Conservation (phyloP, 2,113 vertebrate species). For the Phylloscopus trochiloides region DNA sequence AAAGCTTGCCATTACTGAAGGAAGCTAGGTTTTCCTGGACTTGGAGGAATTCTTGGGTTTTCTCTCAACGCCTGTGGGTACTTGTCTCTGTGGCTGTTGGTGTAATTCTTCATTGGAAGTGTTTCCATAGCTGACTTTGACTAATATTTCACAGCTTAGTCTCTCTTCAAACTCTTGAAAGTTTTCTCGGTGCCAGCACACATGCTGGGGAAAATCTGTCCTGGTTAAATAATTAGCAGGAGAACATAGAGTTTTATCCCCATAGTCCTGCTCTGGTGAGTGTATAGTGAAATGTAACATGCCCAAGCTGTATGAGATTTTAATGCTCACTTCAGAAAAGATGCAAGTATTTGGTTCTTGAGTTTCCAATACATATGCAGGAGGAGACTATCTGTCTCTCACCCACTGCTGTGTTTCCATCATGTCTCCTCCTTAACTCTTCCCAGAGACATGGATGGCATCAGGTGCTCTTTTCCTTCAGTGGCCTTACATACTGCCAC, state of each 20-base stretch:
- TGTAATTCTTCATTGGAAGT: background rate
- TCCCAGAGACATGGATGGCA: background rate
- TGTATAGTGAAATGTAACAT: background rate
- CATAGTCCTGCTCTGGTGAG: background rate
- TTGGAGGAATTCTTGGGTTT: background rate
- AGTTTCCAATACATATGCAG: background rate
- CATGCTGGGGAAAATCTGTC: background rate
- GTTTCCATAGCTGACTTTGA: background rate
- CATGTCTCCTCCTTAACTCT: background rate
- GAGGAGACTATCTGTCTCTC: background rate
- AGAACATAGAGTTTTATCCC: background rate
- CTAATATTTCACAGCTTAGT: background rate
- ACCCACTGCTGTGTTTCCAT: background rate
- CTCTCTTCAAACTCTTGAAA: background rate
- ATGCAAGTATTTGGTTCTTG: background rate
- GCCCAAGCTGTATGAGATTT: fast-evolving
- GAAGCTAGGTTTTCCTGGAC: background rate
- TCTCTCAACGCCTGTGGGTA: background rate
- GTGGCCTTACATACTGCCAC: background rate
- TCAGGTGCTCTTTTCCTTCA: background rate
- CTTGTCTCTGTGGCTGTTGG: fast-evolving
- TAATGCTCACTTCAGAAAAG: background rate
- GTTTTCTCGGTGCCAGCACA: background rate
- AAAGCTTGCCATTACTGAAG: background rate
- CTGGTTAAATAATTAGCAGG: background rate